phyloP scores from a whole-genome alignment of 2,113 vertebrate species.

The Leiothrix lutea region DNA sequence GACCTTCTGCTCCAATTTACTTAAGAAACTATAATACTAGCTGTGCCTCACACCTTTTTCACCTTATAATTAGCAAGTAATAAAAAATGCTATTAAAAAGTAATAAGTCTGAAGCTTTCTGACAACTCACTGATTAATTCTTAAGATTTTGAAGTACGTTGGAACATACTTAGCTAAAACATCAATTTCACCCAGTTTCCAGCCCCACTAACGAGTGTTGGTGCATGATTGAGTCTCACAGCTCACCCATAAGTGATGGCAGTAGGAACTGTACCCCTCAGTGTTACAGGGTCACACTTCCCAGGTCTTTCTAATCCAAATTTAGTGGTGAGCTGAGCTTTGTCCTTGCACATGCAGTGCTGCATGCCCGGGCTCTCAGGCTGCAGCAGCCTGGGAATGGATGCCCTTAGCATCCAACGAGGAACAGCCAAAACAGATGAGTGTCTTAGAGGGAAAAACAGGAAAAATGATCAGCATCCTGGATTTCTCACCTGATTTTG shows the following conservation, averaged over 20 bases:
- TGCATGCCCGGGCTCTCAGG: neutral
- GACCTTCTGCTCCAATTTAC: conserved; percentile 50
- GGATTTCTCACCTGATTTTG: neutral
- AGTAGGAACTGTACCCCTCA: neutral
- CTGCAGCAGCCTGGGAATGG: neutral
- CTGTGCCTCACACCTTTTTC: conserved; percentile 32
- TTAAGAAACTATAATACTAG: conserved; percentile 1
- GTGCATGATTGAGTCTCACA: neutral
- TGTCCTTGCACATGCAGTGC: neutral
- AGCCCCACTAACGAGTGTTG: accelerated
- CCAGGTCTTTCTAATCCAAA: neutral
- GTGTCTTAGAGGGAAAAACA: neutral
- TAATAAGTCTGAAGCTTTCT: conserved; percentile 68
- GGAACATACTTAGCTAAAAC: conserved; percentile 79
- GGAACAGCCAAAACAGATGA: neutral
- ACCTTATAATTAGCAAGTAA: conserved; percentile 74
- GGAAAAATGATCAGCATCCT: neutral
- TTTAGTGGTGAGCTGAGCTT: neutral
- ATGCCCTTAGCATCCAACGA: neutral
- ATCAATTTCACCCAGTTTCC: neutral
- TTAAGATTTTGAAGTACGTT: conserved; percentile 75
- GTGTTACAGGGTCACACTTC: neutral
- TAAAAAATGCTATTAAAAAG: conserved; percentile 76
- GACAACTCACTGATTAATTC: conserved; percentile 80
- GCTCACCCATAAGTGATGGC: neutral